Percentiles rank a stretch among this genome's conserved stretches.
These are phyloP conservation scores for Diuraphis noxia DNA, from an alignment of 1,140 invertebrate species.

Conservation along the genomic window DNA sequence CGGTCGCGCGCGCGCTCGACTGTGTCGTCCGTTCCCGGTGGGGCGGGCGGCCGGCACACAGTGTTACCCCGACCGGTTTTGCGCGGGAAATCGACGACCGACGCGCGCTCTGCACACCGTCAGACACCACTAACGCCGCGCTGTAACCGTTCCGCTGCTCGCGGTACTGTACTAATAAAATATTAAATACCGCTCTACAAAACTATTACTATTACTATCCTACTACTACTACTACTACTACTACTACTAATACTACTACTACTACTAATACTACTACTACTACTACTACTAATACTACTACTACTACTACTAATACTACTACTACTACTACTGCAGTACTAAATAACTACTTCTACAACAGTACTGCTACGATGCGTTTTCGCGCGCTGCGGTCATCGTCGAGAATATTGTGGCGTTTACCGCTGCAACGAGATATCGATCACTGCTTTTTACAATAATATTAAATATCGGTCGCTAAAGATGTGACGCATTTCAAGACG, in stretches of 20 bases:
- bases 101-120: not conserved
- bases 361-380: not conserved
- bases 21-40: not conserved
- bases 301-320: not conserved
- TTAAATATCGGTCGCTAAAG: not conserved
- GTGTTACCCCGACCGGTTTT: conserved; percentile 28
- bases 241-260: not conserved
- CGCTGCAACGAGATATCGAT: not conserved
- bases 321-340: not conserved
- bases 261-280: not conserved
- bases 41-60: not conserved
- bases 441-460: not conserved
- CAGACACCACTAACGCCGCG: not conserved
- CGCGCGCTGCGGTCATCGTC: not conserved
- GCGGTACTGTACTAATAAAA: not conserved
- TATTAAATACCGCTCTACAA: not conserved
- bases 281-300: not conserved
- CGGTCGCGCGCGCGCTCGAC: conserved; percentile 42
- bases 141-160: not conserved
- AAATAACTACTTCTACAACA: too few relatives aligned
- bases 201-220: not conserved
- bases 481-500: not conserved
- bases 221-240: too few relatives aligned
- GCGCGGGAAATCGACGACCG: conserved; percentile 42
- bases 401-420: not conserved